These are phyloP conservation scores for Ailurus styani DNA, from an alignment of 2,113 vertebrate species.

Conservation along the genomic window DNA sequence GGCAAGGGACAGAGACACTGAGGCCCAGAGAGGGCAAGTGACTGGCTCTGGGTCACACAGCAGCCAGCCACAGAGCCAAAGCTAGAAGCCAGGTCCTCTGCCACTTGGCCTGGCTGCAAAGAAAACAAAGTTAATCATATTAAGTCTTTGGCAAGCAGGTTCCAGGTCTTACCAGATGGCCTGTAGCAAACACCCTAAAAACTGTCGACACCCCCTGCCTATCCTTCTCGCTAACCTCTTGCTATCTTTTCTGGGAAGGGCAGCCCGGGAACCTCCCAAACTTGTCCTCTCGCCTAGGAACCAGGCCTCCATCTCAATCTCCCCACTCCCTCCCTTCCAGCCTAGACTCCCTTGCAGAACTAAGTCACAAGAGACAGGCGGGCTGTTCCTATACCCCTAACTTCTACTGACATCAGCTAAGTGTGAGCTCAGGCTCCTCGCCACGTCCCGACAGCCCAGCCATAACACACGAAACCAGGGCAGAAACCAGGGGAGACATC, in stretches of 20 bases:
- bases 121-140: not conserved
- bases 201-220: not conserved
- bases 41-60: not conserved
- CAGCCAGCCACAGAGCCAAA: not conserved
- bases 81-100: not conserved
- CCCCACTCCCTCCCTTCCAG: not conserved
- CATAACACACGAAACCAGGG: not conserved
- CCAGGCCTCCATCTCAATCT: not conserved
- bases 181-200: not conserved
- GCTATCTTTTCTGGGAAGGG: not conserved
- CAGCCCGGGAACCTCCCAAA: not conserved
- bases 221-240: not conserved
- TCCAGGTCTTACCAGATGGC: not conserved
- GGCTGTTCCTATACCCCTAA: not conserved
- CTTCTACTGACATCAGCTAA: not conserved
- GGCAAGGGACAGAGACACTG: not conserved
- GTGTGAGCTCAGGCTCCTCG: not conserved
- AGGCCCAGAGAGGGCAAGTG: not conserved
- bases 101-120: not conserved
- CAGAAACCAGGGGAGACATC: not conserved
- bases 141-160: not conserved
- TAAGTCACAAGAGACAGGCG: not conserved
- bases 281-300: not conserved
- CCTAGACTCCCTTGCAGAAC: rapidly evolving
- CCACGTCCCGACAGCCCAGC: not conserved